Evolutionary conservation across 2,113 vertebrate species (phyloP), one percentile per base, ranked within the genome.

Genomic region (Leptosomus discolor): DNA sequence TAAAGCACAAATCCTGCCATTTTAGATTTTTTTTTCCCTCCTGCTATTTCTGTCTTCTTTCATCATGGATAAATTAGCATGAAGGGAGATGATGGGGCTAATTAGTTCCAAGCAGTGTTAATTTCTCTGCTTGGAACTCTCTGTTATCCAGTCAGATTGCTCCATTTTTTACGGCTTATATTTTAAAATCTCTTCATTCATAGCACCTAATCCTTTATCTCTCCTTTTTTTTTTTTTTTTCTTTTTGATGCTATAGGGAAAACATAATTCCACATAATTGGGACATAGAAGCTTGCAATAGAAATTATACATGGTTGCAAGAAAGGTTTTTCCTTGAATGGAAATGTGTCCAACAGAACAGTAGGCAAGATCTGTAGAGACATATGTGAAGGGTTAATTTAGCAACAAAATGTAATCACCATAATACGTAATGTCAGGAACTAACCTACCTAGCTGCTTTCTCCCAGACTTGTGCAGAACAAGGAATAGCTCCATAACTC

Each of bases 61-160:
- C 63, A 86, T 90, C 18, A 53, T 10, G 53, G 69, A 74, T 65
- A 80, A 92, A 94, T 94, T 80, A 90, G 53, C 68, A 68, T 51
- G 69, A 96, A 88, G 69, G 68, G 85, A 95, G 68, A 23, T 69
- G 76, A 93, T 90, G 65, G 30, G 54, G 30, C 60, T 94, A 95
- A 89, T 96, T 94, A 95, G 64, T 88, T 94, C 86, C 83, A 88
- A 95, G 60, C 6, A 58, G 30, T 61, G 74, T 65, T 95, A 92
- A 95, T 91, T 89, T 92, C 65, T 76, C 37, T 90, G 53, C 82
- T 90, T 90, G 29, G 65, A 88, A 82, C 36, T 79, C 54, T 77
- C 88, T 54, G 41, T 89, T 76, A 89, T 14, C 36, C 53, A n/a
- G 80, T 79, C 65, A 89, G 73, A 89, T 87, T 69, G 74, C 30